A percentile compares a stretch with the other conserved stretches of the same genome.
Conservation (phyloP, 2,888 invertebrate genomes). For the Hecatera dysodea region DNA sequence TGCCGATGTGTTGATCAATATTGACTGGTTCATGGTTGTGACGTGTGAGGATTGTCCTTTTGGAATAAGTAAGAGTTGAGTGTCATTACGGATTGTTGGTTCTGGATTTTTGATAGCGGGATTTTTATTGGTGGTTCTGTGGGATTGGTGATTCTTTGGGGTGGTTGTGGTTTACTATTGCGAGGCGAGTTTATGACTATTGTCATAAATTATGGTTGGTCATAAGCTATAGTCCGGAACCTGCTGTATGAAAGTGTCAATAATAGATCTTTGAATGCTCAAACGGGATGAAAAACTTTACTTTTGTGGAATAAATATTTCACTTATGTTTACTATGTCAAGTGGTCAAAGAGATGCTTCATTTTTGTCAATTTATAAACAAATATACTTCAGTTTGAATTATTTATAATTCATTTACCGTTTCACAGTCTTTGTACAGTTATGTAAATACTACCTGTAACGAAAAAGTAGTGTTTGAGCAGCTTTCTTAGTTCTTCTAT, state of each 20-base stretch:
- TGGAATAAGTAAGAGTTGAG: constrained; percentile 59
- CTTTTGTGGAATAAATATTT: no score
- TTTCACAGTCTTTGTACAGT: neutral
- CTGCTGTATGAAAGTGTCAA: neutral
- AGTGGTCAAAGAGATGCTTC: no score
- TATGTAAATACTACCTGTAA: no score
- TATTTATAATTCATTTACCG: neutral
- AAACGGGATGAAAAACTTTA: no score
- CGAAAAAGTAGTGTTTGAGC: no score
- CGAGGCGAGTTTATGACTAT: neutral
- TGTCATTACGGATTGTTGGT: constrained; percentile 37
- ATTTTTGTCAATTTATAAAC: no score
- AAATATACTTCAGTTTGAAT: no score
- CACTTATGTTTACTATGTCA: no score
- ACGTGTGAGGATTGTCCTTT: constrained; percentile 57
- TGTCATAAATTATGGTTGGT: neutral
- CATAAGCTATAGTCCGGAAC: no score
- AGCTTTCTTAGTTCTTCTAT: neutral
- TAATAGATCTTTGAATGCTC: neutral
- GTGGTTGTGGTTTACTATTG: neutral
- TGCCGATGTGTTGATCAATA: constrained; percentile 63
- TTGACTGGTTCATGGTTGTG: constrained; percentile 55
- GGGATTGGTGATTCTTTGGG: neutral
- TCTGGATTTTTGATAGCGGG: constrained; percentile 9
- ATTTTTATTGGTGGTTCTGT: constrained; percentile 1